Evolutionary conservation across 1,140 invertebrate genomes (phyloP), one percentile per base, ranked within the genome.

Genomic region (Bombus cullumanus): DNA sequence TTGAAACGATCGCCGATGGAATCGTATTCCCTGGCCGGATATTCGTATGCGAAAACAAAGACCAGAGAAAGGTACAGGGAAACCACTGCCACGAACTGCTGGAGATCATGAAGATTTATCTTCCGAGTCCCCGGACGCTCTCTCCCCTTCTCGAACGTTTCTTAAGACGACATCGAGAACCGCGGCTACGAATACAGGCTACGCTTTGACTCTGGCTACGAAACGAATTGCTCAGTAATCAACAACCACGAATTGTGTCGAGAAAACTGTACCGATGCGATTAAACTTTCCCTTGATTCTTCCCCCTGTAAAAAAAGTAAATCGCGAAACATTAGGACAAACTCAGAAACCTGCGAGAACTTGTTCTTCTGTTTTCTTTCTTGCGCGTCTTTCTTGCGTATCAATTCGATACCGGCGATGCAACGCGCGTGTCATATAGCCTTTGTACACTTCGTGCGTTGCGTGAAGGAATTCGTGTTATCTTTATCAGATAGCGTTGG

Each of bases 81-180:
- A 75, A 53, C 74, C 66, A 78, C 64, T 31, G 79, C 83, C 59
- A 62, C 31, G 25, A 89, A 89, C 87, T 62, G 66, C 47, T 13
- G 57, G 1, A 22, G 37, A 75, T 85, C 76, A 88, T 81, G 88
- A 81, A 88, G 88, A 89, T 88, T 88, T 76, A 89, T 89, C 86
- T 80, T 71, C 66, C 66, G 28, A 69, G 37, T 76, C 62, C 73
- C 72, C 41, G 57, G 62, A 39, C 47, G 37, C 37, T 39, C 75
- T 41, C 57, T 34, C 31, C 4, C 31, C 31, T 66, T 57, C 57
- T 83, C n/a, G 62, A 31, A n/a, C n/a, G 59, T 15, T 75, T 68
- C 74, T 76, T 39, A 34, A 59, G 34, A 13, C 57, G 62, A 69
- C 75, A 62, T 39, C 34, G 62, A 53, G 71, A 73, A 31, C 18